Conservation (phyloP, 2,113 vertebrate species). For the Nyctibius bracteatus region DNA sequence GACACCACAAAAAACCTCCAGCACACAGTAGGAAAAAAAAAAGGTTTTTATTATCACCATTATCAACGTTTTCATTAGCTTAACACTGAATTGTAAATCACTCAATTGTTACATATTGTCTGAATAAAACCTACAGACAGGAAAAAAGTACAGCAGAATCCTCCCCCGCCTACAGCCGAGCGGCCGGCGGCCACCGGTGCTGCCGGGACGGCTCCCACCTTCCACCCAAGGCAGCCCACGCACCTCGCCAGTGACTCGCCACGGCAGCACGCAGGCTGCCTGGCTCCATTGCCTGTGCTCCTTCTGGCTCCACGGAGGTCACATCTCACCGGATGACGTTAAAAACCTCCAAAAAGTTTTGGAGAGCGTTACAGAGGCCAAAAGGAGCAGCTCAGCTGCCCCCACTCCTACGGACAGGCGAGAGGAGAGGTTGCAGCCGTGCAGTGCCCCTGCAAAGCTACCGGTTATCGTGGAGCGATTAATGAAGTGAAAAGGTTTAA, state of each 20-base stretch:
- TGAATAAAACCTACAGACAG: conserved; percentile 77
- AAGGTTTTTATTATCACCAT: conserved; percentile 65
- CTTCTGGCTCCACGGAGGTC: neutral
- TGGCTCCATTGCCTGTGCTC: neutral
- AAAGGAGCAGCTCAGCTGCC: neutral
- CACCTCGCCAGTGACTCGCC: neutral
- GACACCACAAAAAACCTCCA: neutral
- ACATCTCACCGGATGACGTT: neutral
- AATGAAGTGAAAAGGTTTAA: neutral
- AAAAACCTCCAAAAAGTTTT: conserved; percentile 1
- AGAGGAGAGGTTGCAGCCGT: neutral
- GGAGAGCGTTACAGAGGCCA: neutral
- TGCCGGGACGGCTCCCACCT: conserved; percentile 1
- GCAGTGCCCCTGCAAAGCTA: neutral
- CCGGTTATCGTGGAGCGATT: neutral
- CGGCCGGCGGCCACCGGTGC: neutral
- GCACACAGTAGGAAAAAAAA: conserved; percentile 26
- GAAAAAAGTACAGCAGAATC: conserved; percentile 68
- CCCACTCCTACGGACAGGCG: neutral
- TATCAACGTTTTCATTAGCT: conserved; percentile 69
- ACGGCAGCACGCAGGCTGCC: neutral
- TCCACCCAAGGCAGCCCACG: conserved; percentile 58
- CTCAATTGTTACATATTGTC: conserved; percentile 77
- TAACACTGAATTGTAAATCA: conserved; percentile 83
- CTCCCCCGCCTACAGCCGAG: conserved; percentile 26